Conservation (phyloP, 2,797 vertebrate species). For the Acrossocheilus wenchowensis region DNA sequence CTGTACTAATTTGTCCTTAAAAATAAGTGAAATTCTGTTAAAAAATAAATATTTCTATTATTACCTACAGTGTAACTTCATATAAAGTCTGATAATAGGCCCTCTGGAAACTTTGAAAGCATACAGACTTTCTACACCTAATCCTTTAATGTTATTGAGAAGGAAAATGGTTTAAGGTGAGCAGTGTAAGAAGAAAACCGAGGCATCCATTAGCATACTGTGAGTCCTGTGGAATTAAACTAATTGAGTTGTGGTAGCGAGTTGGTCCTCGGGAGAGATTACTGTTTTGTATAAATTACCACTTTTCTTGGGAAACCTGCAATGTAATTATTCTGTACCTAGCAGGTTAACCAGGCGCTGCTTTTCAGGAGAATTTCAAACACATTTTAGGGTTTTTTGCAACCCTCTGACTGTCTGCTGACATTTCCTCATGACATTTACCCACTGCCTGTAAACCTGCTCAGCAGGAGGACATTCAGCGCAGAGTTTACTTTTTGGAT, state of each 20-base stretch:
- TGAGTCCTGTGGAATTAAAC: conserved; percentile 9
- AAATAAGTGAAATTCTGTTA: background rate
- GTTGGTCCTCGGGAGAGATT: conserved; percentile 2
- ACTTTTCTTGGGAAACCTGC: background rate
- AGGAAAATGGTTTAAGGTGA: background rate
- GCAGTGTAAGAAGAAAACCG: background rate
- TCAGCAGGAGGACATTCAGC: conserved; percentile 22
- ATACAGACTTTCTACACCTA: background rate
- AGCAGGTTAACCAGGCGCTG: background rate
- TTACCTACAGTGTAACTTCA: background rate
- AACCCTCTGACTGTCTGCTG: conserved; percentile 23
- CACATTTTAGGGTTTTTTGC: background rate
- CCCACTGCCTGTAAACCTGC: conserved; percentile 27
- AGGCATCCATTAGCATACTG: background rate
- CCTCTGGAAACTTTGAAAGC: background rate
- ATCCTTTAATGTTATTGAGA: background rate
- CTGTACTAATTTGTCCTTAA: background rate
- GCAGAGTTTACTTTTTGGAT: background rate
- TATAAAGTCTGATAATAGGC: background rate
- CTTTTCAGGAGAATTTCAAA: conserved; percentile 4
- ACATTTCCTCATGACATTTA: conserved; percentile 47
- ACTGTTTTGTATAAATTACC: conserved; percentile 16
- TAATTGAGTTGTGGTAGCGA: conserved; percentile 26
- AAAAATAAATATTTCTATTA: background rate
- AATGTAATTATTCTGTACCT: conserved; percentile 36